Base-by-base conservation (phyloP, 1,140 invertebrate species). In the Lepidurus apus region DNA sequence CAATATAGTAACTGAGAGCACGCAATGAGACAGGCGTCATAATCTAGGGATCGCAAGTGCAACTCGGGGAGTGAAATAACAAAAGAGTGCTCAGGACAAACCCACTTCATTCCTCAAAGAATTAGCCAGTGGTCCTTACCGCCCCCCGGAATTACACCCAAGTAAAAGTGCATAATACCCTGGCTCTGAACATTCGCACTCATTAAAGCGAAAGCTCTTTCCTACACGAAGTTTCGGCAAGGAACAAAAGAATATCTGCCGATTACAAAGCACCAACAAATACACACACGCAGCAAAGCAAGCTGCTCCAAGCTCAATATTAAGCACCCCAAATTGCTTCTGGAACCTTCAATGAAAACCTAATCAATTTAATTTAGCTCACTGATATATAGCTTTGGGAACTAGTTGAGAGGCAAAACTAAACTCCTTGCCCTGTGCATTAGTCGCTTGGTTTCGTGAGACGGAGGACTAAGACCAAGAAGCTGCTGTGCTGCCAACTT, bases 161-260 rank as follows among this genome's bases (percentile, higher is more conserved):
- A 65, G 53, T 21, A n/a, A 9, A 65, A 65, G 17, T 65, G 21
- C 17, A 65, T 21, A 65, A 65, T 7, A 17, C 53, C 8, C 7
- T n/a, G 13, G 17, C 53, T 7, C 13, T 21, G 2, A n/a, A 65
- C 17, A 65, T n/a, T 65, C 53, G 53, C 53, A 17, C 53, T 65
- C 53, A 65, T 65, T 65, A 65, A 65, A 65, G 17, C 21, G 53
- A 65, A 65, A 65, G 53, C 53, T 21, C 53, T 21, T 65, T 65
- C 17, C 17, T 21, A 65, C 53, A 1, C 53, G 13, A 65, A n/a
- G 53, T 8, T 21, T 65, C 21, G 13, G 7, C 13, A 17, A 65
- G 34, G 1, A 21, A 65, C 8, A 21, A 21, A 34, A 3, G 34
- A 34, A 34, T 34, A 34, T 34, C 34, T 4, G 34, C 34, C 0